These are phyloP conservation scores for Nipponacmea schrenckii DNA, from an alignment of 2,888 invertebrate species.

Conservation along the genomic window DNA sequence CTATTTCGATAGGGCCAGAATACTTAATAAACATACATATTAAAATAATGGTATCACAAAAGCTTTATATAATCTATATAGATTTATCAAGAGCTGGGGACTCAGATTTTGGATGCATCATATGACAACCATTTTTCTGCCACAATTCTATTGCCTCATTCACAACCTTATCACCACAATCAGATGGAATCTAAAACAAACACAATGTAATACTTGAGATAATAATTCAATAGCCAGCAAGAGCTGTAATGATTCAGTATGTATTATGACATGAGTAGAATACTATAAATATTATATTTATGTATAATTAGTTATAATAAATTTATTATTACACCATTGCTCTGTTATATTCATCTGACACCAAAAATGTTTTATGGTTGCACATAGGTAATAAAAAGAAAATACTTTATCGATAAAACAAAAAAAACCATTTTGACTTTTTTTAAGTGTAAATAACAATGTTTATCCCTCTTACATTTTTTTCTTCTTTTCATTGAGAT, in stretches of 20 bases:
- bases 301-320: background rate
- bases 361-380: too few relatives aligned
- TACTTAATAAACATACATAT: slow-evolving; percentile 9
- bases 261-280: background rate
- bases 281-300: background rate
- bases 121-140: slow-evolving; percentile 78
- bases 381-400: too few relatives aligned
- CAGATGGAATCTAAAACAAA: slow-evolving; percentile 78
- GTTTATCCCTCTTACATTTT: too few relatives aligned
- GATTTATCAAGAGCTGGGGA: slow-evolving; percentile 37
- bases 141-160: slow-evolving; percentile 87
- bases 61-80: background rate
- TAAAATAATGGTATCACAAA: background rate
- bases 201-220: background rate
- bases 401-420: too few relatives aligned
- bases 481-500: too few relatives aligned
- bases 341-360: too few relatives aligned
- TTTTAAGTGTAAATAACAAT: too few relatives aligned
- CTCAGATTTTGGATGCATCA: slow-evolving; percentile 46
- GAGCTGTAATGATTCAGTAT: background rate
- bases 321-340: background rate
- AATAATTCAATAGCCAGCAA: background rate
- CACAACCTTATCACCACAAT: slow-evolving; percentile 83
- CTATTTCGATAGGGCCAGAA: slow-evolving; percentile 1
- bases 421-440: too few relatives aligned